These are phyloP conservation scores for Callyntrura sp. DNA, from an alignment of 2,888 invertebrate species.

Conservation along the genomic window DNA sequence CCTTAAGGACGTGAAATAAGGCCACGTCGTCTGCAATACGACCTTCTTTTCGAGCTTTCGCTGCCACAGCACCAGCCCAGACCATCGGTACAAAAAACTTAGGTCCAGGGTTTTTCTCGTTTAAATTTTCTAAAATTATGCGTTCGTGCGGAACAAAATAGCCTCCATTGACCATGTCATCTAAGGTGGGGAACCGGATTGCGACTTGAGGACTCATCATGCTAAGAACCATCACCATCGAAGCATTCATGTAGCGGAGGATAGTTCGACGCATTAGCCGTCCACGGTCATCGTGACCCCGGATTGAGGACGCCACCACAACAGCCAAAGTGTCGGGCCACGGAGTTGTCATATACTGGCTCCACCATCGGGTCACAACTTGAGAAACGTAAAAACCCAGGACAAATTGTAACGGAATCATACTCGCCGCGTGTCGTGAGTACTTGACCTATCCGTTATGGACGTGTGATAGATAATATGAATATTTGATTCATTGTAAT, in stretches of 20 bases:
- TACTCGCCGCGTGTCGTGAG: slow-evolving; percentile 84
- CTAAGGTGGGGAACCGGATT: slow-evolving; percentile 85
- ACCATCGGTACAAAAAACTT: slow-evolving; percentile 85
- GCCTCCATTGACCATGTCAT: slow-evolving; percentile 85
- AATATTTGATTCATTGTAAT: no score
- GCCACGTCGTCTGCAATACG: slow-evolving; percentile 85
- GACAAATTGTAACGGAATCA: slow-evolving; percentile 86
- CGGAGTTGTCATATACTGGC: slow-evolving; percentile 52
- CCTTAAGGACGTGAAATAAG: slow-evolving; percentile 86
- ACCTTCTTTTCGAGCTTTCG: slow-evolving; percentile 84
- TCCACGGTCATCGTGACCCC: slow-evolving; percentile 68
- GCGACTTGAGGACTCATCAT: slow-evolving; percentile 85
- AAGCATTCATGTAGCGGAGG: slow-evolving; percentile 85
- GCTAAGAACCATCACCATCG: slow-evolving; percentile 84
- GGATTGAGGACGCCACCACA: slow-evolving; percentile 41
- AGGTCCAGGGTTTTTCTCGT: slow-evolving; percentile 84
- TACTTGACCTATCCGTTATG: slow-evolving; percentile 39
- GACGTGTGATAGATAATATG: no score
- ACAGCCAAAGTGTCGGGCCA: slow-evolving; percentile 58
- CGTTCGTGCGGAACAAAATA: slow-evolving; percentile 84
- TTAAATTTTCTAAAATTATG: slow-evolving; percentile 85
- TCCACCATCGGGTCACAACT: slow-evolving; percentile 86
- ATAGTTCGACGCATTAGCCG: slow-evolving; percentile 85
- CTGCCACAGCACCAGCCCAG: slow-evolving; percentile 84
- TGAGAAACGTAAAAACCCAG: slow-evolving; percentile 86